phyloP scores from a whole-genome alignment of 1,140 invertebrate species.

The Proctacanthus coquilletti region DNA sequence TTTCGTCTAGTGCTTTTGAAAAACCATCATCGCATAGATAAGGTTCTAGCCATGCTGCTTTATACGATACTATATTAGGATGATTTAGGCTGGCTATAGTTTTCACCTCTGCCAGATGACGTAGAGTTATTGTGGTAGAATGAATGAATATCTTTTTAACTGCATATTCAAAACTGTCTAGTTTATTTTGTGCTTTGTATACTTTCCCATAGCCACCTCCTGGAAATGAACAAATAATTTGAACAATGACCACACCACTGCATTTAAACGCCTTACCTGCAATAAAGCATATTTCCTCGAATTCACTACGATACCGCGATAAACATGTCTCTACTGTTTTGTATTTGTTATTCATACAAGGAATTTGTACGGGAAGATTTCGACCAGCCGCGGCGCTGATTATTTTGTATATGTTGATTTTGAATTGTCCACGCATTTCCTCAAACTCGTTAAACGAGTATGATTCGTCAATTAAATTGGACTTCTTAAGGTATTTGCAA shows the following conservation, averaged over 20 bases:
- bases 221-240: constrained; percentile 45
- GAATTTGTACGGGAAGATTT: constrained; percentile 31
- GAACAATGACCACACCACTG: not conserved
- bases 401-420: constrained; percentile 42
- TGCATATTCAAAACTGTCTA: constrained; percentile 64
- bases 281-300: constrained; percentile 50
- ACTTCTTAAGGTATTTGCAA: constrained; percentile 43
- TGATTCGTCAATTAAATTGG: constrained; percentile 49
- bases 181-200: constrained; percentile 41
- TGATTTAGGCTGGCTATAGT: constrained; percentile 62
- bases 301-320: constrained; percentile 57
- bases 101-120: constrained; percentile 59
- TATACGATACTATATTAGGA: constrained; percentile 68
- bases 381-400: constrained; percentile 36
- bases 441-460: constrained; percentile 49
- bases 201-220: constrained; percentile 59
- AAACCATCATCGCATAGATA: constrained; percentile 28
- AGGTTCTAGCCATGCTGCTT: constrained; percentile 66
- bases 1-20: not conserved
- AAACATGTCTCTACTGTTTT: constrained; percentile 31
- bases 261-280: constrained; percentile 16
- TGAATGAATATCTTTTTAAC: constrained; percentile 62
- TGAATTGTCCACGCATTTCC: constrained; percentile 43
- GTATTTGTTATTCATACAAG: constrained; percentile 31
- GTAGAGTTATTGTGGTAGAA: constrained; percentile 39